phyloP scores from a whole-genome alignment of 1,140 invertebrate species.

The Marisa cornuarietis region DNA sequence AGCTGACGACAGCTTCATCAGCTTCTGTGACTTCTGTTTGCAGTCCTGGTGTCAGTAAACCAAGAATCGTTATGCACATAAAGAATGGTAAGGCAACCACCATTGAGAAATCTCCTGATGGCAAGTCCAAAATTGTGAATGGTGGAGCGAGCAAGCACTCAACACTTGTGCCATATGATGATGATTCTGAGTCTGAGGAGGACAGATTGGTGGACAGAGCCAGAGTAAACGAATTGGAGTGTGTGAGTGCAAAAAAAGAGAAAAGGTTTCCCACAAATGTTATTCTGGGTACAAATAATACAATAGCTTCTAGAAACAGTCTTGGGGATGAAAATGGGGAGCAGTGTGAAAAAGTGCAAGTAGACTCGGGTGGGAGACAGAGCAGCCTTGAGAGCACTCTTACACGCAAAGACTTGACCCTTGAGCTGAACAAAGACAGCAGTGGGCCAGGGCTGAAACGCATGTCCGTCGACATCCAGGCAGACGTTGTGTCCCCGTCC shows the following conservation, averaged over 20 bases:
- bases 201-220: slow-evolving; percentile 32
- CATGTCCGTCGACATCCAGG: slow-evolving; percentile 28
- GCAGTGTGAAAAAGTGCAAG: slow-evolving; percentile 16
- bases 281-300: not conserved
- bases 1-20: not conserved
- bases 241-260: slow-evolving; percentile 33
- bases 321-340: slow-evolving; percentile 22
- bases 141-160: slow-evolving; percentile 26
- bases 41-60: slow-evolving; percentile 31
- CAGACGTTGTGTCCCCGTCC: slow-evolving; percentile 30
- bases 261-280: slow-evolving; percentile 51
- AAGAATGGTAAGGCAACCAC: slow-evolving; percentile 61
- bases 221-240: not conserved
- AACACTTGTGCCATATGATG: slow-evolving; percentile 61
- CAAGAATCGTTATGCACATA: slow-evolving; percentile 63
- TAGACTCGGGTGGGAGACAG: not conserved
- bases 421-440: slow-evolving; percentile 14
- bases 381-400: slow-evolving; percentile 18
- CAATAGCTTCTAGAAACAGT: too few species aligned
- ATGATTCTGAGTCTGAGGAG: slow-evolving; percentile 61
- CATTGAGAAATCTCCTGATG: slow-evolving; percentile 54
- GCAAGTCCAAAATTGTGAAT: slow-evolving; percentile 47
- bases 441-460: slow-evolving; percentile 10
- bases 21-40: not conserved
- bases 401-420: slow-evolving; percentile 1